Percentiles rank a stretch among this genome's conserved stretches.
Conservation (phyloP, 2,888 invertebrate species). For the Rhingia campestris region DNA sequence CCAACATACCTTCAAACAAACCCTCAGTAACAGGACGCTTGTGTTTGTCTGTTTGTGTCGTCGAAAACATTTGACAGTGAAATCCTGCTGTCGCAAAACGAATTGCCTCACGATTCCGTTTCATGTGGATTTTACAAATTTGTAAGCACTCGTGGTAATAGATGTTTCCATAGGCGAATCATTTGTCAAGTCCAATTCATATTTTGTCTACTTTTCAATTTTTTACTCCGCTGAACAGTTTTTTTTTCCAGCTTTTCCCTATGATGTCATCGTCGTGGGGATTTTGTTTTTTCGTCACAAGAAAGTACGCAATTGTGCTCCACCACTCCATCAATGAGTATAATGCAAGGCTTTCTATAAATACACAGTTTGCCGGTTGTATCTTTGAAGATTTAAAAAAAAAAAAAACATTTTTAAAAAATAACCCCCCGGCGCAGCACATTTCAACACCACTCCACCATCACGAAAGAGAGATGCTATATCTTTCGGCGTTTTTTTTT, state of each 20-base stretch:
- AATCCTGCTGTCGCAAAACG: constrained; percentile 60
- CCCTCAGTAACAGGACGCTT: background rate
- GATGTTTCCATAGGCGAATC: constrained; percentile 54
- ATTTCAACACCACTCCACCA: background rate
- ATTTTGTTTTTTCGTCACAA: constrained; percentile 10
- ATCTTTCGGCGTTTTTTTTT: constrained; percentile 33
- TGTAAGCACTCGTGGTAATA: constrained; percentile 37
- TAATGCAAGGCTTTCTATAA: constrained; percentile 39
- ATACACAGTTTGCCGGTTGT: background rate
- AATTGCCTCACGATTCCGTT: constrained; percentile 62
- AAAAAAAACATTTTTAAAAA: background rate
- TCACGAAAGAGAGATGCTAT: constrained; percentile 14
- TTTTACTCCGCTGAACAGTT: constrained; percentile 23
- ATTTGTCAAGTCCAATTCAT: constrained; percentile 31
- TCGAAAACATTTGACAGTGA: constrained; percentile 52
- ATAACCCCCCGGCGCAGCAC: constrained; percentile 1
- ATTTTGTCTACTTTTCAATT: constrained; percentile 11
- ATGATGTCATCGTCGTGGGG: background rate
- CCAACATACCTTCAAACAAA: background rate
- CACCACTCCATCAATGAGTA: constrained; percentile 59
- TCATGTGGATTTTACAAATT: constrained; percentile 44
- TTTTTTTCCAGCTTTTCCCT: constrained; percentile 20
- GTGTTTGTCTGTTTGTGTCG: constrained; percentile 4
- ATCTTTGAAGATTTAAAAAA: background rate
- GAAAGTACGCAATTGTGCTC: constrained; percentile 51